Evolutionary conservation across 1,140 invertebrate species (phyloP).

Genomic region (Subanguina moxae): DNA sequence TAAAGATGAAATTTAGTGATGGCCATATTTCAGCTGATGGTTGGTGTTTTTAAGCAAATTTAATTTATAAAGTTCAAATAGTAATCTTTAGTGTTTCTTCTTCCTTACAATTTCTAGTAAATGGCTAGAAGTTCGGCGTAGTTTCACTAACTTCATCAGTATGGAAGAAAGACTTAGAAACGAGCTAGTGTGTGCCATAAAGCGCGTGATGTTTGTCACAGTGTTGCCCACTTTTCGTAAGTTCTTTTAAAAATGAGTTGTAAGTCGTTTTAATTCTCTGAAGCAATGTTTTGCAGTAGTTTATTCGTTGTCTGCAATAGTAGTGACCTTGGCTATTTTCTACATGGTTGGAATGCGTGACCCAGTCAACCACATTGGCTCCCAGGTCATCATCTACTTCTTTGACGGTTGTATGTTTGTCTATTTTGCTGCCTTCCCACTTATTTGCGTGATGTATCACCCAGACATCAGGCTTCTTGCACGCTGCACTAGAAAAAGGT

Average conservation of each 20-base stretch:
- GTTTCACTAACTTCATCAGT: slow-evolving; percentile 29
- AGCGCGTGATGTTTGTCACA: slow-evolving; percentile 44
- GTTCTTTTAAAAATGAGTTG: slow-evolving; percentile 15
- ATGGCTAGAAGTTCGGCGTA: slow-evolving; percentile 33
- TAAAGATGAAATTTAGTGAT: too few relatives aligned
- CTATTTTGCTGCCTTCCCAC: slow-evolving; percentile 39
- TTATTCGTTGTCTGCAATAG: slow-evolving; percentile 34
- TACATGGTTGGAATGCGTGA: slow-evolving; percentile 47
- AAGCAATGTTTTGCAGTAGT: slow-evolving; percentile 30
- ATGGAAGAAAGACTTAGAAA: slow-evolving; percentile 38
- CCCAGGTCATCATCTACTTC: slow-evolving; percentile 38
- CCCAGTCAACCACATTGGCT: slow-evolving; percentile 19
- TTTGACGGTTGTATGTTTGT: slow-evolving; percentile 37
- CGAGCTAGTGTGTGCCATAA: slow-evolving; percentile 40
- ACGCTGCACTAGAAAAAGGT: neutral
- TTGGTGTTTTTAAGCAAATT: neutral
- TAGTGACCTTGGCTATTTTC: slow-evolving; percentile 40
- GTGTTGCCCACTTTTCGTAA: slow-evolving; percentile 43
- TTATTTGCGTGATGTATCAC: slow-evolving; percentile 39
- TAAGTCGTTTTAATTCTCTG: too few relatives aligned
- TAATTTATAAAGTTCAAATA: neutral
- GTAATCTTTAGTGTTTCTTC: slow-evolving; percentile 40
- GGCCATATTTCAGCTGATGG: neutral
- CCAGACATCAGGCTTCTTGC: slow-evolving; percentile 37
- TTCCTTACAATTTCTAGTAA: slow-evolving; percentile 39